phyloP scores from a whole-genome alignment of 2,888 invertebrate species.

The Cerastis rubricosa region DNA sequence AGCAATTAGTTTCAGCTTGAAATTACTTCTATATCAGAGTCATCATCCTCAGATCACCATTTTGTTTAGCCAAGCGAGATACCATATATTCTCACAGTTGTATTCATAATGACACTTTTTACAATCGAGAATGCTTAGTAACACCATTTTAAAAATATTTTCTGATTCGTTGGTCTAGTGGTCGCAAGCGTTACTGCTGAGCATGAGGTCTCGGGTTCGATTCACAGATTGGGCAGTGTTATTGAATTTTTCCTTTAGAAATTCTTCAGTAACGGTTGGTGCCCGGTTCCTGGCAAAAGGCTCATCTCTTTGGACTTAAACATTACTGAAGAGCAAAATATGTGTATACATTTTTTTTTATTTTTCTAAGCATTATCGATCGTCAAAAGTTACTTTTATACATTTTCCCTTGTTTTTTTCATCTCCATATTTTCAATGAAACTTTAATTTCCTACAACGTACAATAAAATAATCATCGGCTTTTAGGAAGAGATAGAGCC shows the following conservation, averaged over 20 bases:
- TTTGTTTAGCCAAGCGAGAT: slow-evolving; percentile 24
- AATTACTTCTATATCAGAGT: slow-evolving; percentile 38
- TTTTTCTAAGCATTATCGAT: slow-evolving; percentile 18
- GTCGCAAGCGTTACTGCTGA: not conserved
- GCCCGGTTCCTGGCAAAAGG: too few relatives aligned
- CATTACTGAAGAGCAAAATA: not conserved
- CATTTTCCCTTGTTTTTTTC: slow-evolving; percentile 31
- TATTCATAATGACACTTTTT: slow-evolving; percentile 11
- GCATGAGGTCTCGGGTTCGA: not conserved
- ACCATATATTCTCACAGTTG: slow-evolving; percentile 18
- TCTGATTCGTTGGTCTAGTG: not conserved
- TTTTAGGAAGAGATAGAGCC: slow-evolving; percentile 18
- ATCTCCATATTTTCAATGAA: slow-evolving; percentile 23
- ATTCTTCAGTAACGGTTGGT: too few relatives aligned
- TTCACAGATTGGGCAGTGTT: not conserved
- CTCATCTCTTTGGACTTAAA: not conserved
- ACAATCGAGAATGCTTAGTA: not conserved
- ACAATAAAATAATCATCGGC: slow-evolving; percentile 24
- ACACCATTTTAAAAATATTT: slow-evolving; percentile 3
- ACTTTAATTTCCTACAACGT: slow-evolving; percentile 36
- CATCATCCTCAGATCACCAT: slow-evolving; percentile 15
- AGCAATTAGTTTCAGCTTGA: slow-evolving; percentile 33
- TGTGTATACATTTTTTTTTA: not conserved
- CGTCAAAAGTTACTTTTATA: slow-evolving; percentile 12
- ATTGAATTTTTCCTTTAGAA: too few relatives aligned